A percentile compares a stretch with the other conserved stretches of the same genome.
Conservation (phyloP, 1,140 invertebrate species). For the Drosophila subobscura region DNA sequence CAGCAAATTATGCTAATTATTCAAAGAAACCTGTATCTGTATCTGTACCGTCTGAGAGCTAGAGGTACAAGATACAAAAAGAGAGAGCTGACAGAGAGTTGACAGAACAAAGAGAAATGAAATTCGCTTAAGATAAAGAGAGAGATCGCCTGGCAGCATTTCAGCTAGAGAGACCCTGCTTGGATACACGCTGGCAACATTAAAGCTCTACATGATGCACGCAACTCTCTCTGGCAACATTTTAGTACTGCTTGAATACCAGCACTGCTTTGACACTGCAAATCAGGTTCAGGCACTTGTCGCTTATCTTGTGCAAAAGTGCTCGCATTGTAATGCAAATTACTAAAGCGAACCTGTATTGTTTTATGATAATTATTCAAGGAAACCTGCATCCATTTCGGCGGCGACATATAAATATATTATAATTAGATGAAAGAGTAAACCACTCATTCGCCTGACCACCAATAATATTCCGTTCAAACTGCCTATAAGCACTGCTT, state of each 20-base stretch:
- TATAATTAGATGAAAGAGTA: too few species aligned
- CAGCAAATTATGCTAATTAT: slow-evolving; percentile 77
- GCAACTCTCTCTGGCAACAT: background rate
- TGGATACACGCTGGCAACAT: too few species aligned
- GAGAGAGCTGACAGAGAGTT: slow-evolving; percentile 14
- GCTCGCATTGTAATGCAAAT: background rate
- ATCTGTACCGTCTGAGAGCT: slow-evolving; percentile 3
- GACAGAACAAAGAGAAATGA: background rate
- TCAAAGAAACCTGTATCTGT: slow-evolving; percentile 60
- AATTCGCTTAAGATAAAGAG: background rate
- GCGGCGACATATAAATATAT: too few species aligned
- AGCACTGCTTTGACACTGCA: too few species aligned
- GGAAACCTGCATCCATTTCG: too few species aligned
- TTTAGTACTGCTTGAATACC: too few species aligned
- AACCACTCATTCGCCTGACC: too few species aligned
- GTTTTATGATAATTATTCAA: too few species aligned
- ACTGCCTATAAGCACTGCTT: background rate
- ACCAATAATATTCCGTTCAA: too few species aligned
- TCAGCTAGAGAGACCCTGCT: too few species aligned
- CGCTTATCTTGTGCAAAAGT: background rate
- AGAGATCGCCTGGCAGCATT: background rate
- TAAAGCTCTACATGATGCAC: background rate
- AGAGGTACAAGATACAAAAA: slow-evolving; percentile 3
- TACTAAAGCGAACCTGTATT: too few species aligned
- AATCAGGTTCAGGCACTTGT: too few species aligned